Evolutionary conservation across 2,797 vertebrate genomes (phyloP).

Genomic region (Trichosurus vulpecula): DNA sequence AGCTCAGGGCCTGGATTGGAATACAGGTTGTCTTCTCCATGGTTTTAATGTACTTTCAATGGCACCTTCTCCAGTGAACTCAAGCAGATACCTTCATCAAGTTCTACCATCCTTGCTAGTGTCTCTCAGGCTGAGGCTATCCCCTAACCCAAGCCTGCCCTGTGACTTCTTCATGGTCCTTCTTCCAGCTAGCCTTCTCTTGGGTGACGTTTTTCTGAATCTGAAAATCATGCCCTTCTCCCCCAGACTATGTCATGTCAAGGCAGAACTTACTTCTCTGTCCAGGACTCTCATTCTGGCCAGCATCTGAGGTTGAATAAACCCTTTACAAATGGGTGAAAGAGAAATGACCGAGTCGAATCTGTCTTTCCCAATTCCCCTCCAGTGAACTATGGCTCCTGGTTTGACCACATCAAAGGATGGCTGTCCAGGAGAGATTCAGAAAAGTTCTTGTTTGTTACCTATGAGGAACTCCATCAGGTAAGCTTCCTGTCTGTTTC

Average conservation of each 20-base stretch:
- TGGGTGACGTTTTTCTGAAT: not conserved
- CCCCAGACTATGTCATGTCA: not conserved
- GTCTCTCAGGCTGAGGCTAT: not conserved
- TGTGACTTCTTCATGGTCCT: not conserved
- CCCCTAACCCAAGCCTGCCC: not conserved
- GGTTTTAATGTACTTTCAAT: not conserved
- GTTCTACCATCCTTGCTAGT: not conserved
- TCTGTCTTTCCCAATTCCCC: not conserved
- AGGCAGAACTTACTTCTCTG: not conserved
- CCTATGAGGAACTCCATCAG: constrained; percentile 83
- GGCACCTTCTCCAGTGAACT: not conserved
- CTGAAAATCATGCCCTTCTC: too few relatives aligned
- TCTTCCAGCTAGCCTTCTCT: not conserved
- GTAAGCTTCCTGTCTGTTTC: not conserved
- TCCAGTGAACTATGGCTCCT: constrained; percentile 88
- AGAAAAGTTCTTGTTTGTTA: constrained; percentile 86
- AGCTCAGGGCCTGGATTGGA: not conserved
- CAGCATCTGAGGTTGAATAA: not conserved
- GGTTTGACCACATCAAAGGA: constrained; percentile 88
- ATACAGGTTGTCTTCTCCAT: not conserved
- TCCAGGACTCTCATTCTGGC: not conserved
- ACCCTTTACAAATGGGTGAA: too few relatives aligned
- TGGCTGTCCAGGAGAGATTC: constrained; percentile 84
- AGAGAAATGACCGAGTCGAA: not conserved
- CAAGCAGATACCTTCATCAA: not conserved